Evolutionary conservation across 2,797 vertebrate genomes (phyloP), one percentile per base, ranked within the genome.

Genomic region (Pampus argenteus): DNA sequence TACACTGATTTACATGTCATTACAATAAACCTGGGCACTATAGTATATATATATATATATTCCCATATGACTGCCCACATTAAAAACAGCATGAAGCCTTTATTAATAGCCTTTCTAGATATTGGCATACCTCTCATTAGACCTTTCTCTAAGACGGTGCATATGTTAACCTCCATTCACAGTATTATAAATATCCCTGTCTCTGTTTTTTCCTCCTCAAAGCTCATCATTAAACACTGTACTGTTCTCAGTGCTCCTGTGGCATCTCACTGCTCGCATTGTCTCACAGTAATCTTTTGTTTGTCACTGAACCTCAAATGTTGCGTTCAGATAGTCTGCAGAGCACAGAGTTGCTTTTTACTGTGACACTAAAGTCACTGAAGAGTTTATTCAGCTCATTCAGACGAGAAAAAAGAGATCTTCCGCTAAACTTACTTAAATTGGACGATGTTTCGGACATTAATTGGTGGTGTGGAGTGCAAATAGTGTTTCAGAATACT

Each of bases 351-450:
- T 26, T 20, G 9, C 3, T 25, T 15, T 4, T 90, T 83, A 93
- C 92, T 60, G 85, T 82, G 54, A 94, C 93, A 36, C 89, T 77
- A 11, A 50, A 56, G 68, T 94, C 89, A 0, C 93, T 68, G 15
- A 78, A 29, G 15, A 78, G 28, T 54, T 95, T 92, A 11, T 0
- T 84, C 42, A 0, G 86, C 74, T 94, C 83, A 0, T 14, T 90
- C 6, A 94, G 62, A 18, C 1, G 3, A 26, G 65, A 38, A 13
- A 58, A 48, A 59, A 14, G 3, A 62, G 3, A 45, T 42, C 28
- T 25, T 5, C 34, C 45, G 3, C 3, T 22, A 6, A 54, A 40
- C 6, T 28, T 48, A 4, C 15, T 25, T 22, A 57, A 31, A 50
- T 1, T 2, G 1, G 15, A 23, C 6, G 10, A 13, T 1, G 20